Base-by-base conservation (phyloP, 2,888 invertebrate genomes). In the Epicampocera succincta region DNA sequence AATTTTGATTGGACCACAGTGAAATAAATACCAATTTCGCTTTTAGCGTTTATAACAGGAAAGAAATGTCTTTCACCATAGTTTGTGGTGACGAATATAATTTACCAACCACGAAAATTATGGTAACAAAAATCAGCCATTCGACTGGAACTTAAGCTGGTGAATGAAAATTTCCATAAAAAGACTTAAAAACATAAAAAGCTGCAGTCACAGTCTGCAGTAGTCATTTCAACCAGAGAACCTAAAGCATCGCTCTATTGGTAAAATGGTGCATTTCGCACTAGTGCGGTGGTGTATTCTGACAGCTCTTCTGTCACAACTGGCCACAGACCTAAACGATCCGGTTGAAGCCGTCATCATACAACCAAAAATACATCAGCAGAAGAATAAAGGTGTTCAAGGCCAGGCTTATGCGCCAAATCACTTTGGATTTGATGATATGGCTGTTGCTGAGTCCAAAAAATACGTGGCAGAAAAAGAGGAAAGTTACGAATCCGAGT, bases 401-500 rank as follows among this genome's bases (percentile, higher is more conserved):
- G 52, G 29, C 21, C 60, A 58, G 12, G 54, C 21, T 2, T 63
- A 21, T 58, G 13, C 33, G 25, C 52, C 15, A 8, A 15, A 44
- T 11, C 1, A 21, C 0, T 13, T 50, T 42, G 21, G 6, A 19
- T 42, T 19, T 13, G 48, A 56, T 3, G 91, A 91, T 87, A 87
- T 89, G 85, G 85, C 87, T 79, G 87, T 86, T 52, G 89, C 91
- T 29, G 91, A 87, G 48, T 89, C 91, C 0, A 87, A 89, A 71
- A 89, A 91, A 83, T 87, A 90, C 60, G 87, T 87, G 58, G 83
- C 87, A n/a, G 83, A 85, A 33, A 85, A 85, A 12, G 86, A 85
- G 42, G 89, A 90, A 81, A 88, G 87, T 42, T 89, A 87, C 72
- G 90, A 91, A 56, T 93, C 93, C 85, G 95, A 95, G 11, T 94